phyloP scores from a whole-genome alignment of 2,797 vertebrate genomes.

The Danio albolineatus region DNA sequence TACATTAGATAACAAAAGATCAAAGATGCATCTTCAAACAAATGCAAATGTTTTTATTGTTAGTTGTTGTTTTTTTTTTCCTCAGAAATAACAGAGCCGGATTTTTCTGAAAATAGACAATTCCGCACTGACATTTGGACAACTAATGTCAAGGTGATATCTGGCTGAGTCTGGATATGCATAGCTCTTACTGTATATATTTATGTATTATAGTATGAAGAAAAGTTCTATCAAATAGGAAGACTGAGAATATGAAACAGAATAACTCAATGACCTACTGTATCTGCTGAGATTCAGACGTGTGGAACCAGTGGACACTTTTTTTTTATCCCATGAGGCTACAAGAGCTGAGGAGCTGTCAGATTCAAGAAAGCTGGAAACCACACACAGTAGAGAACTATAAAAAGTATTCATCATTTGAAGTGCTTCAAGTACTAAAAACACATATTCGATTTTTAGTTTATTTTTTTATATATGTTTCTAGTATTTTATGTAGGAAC shows the following conservation, averaged over 20 bases:
- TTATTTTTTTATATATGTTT: too few species aligned
- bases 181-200: background rate
- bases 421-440: background rate
- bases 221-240: background rate
- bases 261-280: constrained; percentile 3
- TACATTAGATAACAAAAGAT: background rate
- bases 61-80: too few species aligned
- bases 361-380: background rate
- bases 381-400: background rate
- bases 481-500: background rate
- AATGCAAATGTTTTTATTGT: background rate
- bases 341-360: background rate
- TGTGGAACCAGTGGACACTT: background rate
- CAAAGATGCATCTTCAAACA: constrained; percentile 19
- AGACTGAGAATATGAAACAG: background rate
- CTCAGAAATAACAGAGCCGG: background rate
- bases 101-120: background rate
- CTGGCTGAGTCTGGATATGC: background rate
- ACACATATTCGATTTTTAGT: background rate
- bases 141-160: background rate
- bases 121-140: background rate
- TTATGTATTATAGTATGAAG: background rate
- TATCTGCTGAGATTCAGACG: constrained; percentile 10
- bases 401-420: background rate
- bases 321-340: background rate